phyloP scores from a whole-genome alignment of 2,797 vertebrate genomes.

The Xerus rutilus region DNA sequence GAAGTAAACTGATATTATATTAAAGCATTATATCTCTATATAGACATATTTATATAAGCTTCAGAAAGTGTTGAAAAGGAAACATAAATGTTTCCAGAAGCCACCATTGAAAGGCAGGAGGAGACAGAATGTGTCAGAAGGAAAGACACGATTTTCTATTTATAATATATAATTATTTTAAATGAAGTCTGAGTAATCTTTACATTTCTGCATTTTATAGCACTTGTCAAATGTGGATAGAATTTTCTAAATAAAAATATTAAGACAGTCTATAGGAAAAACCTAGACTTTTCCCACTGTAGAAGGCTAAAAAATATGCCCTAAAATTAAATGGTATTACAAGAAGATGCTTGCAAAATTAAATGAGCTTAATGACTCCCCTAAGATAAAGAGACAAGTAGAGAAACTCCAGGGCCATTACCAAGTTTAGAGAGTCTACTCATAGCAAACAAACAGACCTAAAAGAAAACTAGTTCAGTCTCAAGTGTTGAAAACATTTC shows the following conservation, averaged over 20 bases:
- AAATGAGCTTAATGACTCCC: background rate
- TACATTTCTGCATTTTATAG: slow-evolving; percentile 1
- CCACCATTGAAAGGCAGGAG: background rate
- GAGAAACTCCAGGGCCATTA: background rate
- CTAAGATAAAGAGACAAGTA: slow-evolving; percentile 25
- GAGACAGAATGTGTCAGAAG: background rate
- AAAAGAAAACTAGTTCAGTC: background rate
- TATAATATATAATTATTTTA: slow-evolving; percentile 33
- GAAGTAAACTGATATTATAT: slow-evolving; percentile 46
- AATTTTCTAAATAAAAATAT: slow-evolving; percentile 31
- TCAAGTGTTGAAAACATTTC: background rate
- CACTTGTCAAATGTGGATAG: background rate
- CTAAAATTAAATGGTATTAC: slow-evolving; percentile 13
- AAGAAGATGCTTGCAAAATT: slow-evolving; percentile 42
- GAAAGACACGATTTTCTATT: background rate
- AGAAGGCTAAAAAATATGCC: background rate
- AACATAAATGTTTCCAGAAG: slow-evolving; percentile 19
- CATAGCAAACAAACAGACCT: background rate
- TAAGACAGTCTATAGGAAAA: slow-evolving; percentile 19
- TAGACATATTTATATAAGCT: background rate
- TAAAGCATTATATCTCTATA: background rate
- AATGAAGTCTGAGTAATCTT: slow-evolving; percentile 15
- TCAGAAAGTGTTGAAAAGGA: slow-evolving; percentile 13
- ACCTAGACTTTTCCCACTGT: slow-evolving; percentile 9
- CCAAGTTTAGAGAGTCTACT: slow-evolving; percentile 1